These are phyloP conservation scores for Strix uralensis DNA, from an alignment of 2,113 vertebrate species.

Conservation along the genomic window DNA sequence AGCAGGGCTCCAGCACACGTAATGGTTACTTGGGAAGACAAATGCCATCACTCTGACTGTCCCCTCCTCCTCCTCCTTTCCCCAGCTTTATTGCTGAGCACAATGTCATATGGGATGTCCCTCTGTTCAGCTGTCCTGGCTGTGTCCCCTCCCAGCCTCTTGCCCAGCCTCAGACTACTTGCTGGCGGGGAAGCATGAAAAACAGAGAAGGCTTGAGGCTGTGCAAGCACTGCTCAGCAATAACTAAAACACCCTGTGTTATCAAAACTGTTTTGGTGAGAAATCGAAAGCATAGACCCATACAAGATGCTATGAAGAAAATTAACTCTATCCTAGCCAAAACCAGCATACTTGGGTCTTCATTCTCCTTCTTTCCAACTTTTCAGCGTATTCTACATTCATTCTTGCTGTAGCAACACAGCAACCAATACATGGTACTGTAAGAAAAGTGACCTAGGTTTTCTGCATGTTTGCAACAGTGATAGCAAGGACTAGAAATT, in stretches of 20 bases:
- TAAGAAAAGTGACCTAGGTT: neutral
- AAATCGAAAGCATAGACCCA: neutral
- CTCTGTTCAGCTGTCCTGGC: neutral
- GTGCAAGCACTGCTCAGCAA: neutral
- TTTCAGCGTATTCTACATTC: neutral
- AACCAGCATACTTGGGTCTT: neutral
- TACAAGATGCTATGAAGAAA: neutral
- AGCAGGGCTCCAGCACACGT: neutral
- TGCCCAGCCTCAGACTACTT: neutral
- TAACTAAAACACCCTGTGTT: neutral
- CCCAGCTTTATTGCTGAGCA: neutral
- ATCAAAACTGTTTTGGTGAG: neutral
- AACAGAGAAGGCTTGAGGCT: neutral
- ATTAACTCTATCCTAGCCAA: neutral
- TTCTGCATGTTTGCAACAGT: neutral
- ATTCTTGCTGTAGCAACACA: neutral
- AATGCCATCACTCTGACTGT: accelerated
- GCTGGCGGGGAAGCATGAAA: neutral
- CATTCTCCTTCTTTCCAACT: neutral
- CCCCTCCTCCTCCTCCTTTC: neutral
- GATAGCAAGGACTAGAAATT: neutral
- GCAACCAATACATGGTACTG: neutral
- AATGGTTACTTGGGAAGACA: neutral
- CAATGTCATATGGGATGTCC: neutral
- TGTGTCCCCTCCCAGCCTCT: neutral